Percentiles rank a stretch among this genome's conserved stretches.
Conservation (phyloP, 1,140 invertebrate genomes). For the Acromyrmex echinatior region DNA sequence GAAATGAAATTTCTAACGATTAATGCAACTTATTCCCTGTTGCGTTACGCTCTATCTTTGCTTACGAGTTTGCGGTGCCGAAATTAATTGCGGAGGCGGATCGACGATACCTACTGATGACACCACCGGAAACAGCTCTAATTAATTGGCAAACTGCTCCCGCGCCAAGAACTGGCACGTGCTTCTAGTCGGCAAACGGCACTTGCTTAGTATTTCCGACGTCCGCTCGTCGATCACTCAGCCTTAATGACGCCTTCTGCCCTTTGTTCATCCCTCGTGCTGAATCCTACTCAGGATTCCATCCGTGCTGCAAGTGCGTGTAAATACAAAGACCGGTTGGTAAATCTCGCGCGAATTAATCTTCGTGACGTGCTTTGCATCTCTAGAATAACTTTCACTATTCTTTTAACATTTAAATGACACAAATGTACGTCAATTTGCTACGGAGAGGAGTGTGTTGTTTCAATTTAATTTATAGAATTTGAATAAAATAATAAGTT, state of each 20-base stretch:
- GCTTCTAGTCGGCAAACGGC: conserved; percentile 59
- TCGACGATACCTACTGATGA: conserved; percentile 55
- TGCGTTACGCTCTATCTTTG: background rate
- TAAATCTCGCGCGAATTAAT: conserved; percentile 70
- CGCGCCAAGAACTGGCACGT: conserved; percentile 56
- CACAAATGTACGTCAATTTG: background rate
- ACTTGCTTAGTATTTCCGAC: conserved; percentile 65
- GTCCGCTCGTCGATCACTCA: conserved; percentile 59
- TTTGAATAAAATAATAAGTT: background rate
- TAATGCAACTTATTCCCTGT: background rate
- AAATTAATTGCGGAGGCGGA: conserved; percentile 58
- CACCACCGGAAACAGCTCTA: conserved; percentile 57
- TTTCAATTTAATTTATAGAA: background rate
- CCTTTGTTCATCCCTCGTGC: conserved; percentile 53
- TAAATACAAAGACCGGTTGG: conserved; percentile 57
- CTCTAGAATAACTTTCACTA: background rate
- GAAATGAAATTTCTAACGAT: background rate
- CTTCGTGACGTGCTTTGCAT: conserved; percentile 43
- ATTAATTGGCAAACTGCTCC: conserved; percentile 61
- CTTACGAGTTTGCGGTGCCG: conserved; percentile 27
- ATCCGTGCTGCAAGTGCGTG: conserved; percentile 48
- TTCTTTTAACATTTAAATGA: conserved; percentile 27
- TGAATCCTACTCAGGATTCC: conserved; percentile 40
- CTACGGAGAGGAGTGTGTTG: background rate
- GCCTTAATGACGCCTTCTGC: conserved; percentile 61